Evolutionary conservation across 2,113 vertebrate species (phyloP).

Genomic region (Cinclus cinclus): DNA sequence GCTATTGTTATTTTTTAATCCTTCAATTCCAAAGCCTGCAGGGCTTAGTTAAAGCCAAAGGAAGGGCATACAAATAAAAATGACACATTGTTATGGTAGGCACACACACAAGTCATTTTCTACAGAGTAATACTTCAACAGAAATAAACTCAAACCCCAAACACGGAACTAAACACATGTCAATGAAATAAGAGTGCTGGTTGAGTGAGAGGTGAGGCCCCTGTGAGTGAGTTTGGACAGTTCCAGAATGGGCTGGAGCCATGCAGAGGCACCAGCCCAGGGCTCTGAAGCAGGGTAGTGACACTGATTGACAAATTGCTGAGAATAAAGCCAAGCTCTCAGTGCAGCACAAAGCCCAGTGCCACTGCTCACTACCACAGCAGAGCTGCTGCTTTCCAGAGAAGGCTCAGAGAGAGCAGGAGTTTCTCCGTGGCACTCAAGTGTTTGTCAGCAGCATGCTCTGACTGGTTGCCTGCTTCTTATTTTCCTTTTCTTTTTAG

Average conservation of each 20-base stretch:
- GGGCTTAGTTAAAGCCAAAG: slow-evolving; percentile 63
- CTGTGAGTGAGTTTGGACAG: neutral
- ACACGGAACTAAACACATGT: neutral
- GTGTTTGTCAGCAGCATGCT: neutral
- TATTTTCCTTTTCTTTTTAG: neutral
- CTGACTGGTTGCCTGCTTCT: neutral
- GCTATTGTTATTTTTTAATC: slow-evolving; percentile 75
- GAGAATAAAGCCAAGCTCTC: neutral
- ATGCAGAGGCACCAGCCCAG: neutral
- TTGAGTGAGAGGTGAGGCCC: neutral
- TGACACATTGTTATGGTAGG: slow-evolving; percentile 36
- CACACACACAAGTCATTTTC: slow-evolving; percentile 36
- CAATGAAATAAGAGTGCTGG: neutral
- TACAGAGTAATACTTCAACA: slow-evolving; percentile 40
- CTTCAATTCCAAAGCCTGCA: slow-evolving; percentile 57
- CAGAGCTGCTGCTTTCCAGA: neutral
- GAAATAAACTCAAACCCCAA: slow-evolving; percentile 26
- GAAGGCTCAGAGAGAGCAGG: neutral
- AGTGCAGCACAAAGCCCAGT: neutral
- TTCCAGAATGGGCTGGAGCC: neutral
- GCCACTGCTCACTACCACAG: neutral
- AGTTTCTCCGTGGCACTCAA: rapidly evolving
- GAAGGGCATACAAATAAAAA: slow-evolving; percentile 68
- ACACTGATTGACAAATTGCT: neutral
- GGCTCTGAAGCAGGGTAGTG: neutral